These are phyloP conservation scores for Tetheella fluctuosa DNA, from an alignment of 2,888 invertebrate genomes.

Conservation along the genomic window DNA sequence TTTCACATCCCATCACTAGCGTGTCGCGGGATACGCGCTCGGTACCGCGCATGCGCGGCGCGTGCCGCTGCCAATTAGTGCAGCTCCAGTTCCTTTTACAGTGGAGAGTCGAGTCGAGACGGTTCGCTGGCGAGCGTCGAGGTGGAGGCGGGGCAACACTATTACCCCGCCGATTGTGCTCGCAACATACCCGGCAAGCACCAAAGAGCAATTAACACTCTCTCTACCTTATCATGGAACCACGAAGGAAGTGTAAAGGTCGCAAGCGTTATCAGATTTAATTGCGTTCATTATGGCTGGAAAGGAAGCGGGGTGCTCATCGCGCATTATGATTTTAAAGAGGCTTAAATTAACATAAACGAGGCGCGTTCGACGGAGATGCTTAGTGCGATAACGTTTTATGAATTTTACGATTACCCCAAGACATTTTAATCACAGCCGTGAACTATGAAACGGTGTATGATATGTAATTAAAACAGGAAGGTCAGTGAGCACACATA, in stretches of 20 bases:
- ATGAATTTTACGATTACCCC: constrained; percentile 66
- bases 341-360: constrained; percentile 73
- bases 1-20: constrained; percentile 81
- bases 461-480: constrained; percentile 75
- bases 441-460: constrained; percentile 80
- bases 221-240: constrained; percentile 56
- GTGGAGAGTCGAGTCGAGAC: constrained; percentile 70
- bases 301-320: constrained; percentile 70
- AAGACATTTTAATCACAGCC: constrained; percentile 79
- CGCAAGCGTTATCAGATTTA: constrained; percentile 76
- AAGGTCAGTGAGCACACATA: constrained; percentile 79
- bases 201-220: constrained; percentile 64
- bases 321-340: constrained; percentile 78
- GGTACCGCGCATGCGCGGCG: constrained; percentile 70
- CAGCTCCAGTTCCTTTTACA: constrained; percentile 78
- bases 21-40: constrained; percentile 62
- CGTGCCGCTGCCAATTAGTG: constrained; percentile 82
- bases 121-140: constrained; percentile 62
- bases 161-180: constrained; percentile 53
- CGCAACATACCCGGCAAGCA: constrained; percentile 41
- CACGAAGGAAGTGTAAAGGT: constrained; percentile 79
- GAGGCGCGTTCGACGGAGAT: constrained; percentile 61
- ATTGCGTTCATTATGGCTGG: constrained; percentile 72
- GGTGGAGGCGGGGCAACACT: constrained; percentile 39
- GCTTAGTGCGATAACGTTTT: constrained; percentile 59